A percentile compares a stretch with the other conserved stretches of the same genome.
Evolutionary conservation across 2,797 vertebrate genomes (phyloP).

Genomic region (Poecilia wingei): DNA sequence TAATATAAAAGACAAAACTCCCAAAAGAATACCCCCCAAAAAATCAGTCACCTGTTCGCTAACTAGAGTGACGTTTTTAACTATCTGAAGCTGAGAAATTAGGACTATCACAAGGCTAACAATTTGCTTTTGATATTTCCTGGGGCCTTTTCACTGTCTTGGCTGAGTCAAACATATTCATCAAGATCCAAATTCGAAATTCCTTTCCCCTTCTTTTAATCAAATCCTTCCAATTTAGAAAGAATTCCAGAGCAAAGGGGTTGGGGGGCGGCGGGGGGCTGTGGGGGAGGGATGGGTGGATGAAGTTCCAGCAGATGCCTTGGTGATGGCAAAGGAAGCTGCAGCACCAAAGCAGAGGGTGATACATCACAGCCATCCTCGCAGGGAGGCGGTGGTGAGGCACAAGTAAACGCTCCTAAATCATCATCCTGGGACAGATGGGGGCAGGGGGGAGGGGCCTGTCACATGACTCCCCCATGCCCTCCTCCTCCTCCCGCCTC

Average conservation of each 20-base stretch:
- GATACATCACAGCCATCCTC: constrained; percentile 78
- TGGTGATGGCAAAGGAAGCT: constrained; percentile 56
- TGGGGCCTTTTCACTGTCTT: background rate
- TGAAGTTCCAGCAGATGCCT: constrained; percentile 63
- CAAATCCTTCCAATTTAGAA: constrained; percentile 39
- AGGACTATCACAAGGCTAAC: background rate
- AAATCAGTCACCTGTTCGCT: constrained; percentile 72
- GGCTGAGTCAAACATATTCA: background rate
- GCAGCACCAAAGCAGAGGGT: constrained; percentile 50
- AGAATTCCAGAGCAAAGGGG: constrained; percentile 3
- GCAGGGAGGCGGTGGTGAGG: constrained; percentile 55
- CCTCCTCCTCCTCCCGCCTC: constrained; percentile 5
- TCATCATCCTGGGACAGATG: constrained; percentile 75
- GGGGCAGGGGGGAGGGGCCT: constrained; percentile 18
- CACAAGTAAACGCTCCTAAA: constrained; percentile 81
- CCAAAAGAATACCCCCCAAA: constrained; percentile 56
- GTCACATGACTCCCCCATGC: constrained; percentile 28
- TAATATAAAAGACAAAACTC: constrained; percentile 55
- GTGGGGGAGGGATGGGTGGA: constrained; percentile 27
- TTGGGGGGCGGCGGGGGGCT: background rate
- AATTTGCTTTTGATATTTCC: background rate
- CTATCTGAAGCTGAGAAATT: constrained; percentile 38
- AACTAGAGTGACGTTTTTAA: constrained; percentile 59
- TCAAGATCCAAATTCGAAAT: constrained; percentile 12
- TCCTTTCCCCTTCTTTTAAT: constrained; percentile 20